Percentiles rank a stretch among this genome's conserved stretches.
Evolutionary conservation across 2,888 invertebrate species (phyloP).

Genomic region (Hesperia comma): DNA sequence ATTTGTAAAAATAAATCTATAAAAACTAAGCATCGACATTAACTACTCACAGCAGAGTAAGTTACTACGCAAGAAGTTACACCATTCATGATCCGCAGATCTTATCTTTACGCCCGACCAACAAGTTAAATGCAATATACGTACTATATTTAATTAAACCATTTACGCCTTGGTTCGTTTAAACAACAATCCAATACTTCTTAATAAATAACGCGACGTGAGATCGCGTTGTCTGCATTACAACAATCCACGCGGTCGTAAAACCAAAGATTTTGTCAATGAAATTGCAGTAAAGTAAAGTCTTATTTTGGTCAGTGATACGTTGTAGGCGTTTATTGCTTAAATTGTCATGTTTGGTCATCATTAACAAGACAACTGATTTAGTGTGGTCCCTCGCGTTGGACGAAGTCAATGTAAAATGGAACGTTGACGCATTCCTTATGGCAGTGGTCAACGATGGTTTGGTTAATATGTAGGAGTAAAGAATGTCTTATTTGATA

Average conservation of each 20-base stretch:
- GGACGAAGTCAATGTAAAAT: slow-evolving; percentile 19
- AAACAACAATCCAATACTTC: slow-evolving; percentile 35
- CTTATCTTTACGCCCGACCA: slow-evolving; percentile 40
- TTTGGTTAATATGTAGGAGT: slow-evolving; percentile 19
- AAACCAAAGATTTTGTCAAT: slow-evolving; percentile 60
- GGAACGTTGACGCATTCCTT: slow-evolving; percentile 8
- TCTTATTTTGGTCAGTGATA: slow-evolving; percentile 42
- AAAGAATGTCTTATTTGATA: slow-evolving; percentile 13
- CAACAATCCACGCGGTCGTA: slow-evolving; percentile 40
- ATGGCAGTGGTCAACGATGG: slow-evolving; percentile 11
- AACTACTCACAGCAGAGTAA: neutral
- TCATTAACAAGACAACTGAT: slow-evolving; percentile 35
- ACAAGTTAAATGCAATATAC: slow-evolving; percentile 41
- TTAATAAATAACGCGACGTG: slow-evolving; percentile 5
- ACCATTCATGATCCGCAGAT: slow-evolving; percentile 32
- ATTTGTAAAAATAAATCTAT: too few species aligned
- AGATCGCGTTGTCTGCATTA: slow-evolving; percentile 51
- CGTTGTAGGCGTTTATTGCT: slow-evolving; percentile 57
- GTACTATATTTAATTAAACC: slow-evolving; percentile 39
- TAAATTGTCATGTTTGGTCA: slow-evolving; percentile 36
- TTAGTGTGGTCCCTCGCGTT: slow-evolving; percentile 33
- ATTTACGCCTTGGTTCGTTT: slow-evolving; percentile 22
- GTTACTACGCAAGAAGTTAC: slow-evolving; percentile 8
- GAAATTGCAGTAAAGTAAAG: slow-evolving; percentile 55
- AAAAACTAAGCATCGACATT: too few species aligned